Base-by-base conservation (phyloP, 1,140 invertebrate genomes). In the Eriosoma lanigerum region DNA sequence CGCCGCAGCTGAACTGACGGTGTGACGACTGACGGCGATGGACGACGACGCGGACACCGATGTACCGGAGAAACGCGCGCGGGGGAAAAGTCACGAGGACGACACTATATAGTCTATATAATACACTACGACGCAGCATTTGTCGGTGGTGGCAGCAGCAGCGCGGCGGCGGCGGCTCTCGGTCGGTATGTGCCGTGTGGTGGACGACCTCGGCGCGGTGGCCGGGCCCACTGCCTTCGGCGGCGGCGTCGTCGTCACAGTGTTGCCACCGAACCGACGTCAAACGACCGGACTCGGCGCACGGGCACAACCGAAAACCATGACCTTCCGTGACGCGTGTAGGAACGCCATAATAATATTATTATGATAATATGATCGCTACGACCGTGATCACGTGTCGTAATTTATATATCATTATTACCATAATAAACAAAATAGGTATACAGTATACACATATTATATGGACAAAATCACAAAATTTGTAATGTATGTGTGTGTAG, bases 21-120 rank as follows among this genome's bases (percentile, higher is more conserved):
- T 54, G n/a, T 21, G 54, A 17, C 44, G 66, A 9, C 62, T 10
- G 46, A n/a, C 48, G 48, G 24, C 70, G 72, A 8, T 38, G 32
- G 32, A 19, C 29, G 73, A 54, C 12, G 32, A 24, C 21, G 64
- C 12, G n/a, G 44, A 17, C 46, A 46, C 17, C 46, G 44, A 2
- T 6, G 17, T 8, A 1, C 17, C n/a, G 50, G 52, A 32, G 32
- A 38, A 44, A 19, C 15, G 54, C 32, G 73, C 73, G 73, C 52
- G 72, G 72, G 54, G 73, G 52, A 46, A 76, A 76, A 76, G 73
- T 76, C 73, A 76, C 54, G 73, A 76, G 73, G 73, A 76, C 73
- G 73, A 60, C 52, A 46, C 70, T 72, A 19, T 15, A 19, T 13
- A 8, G 48, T n/a, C n/a, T 38, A 4, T 38, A 38, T 38, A 38